Percentiles rank a stretch among this genome's conserved stretches.
These are phyloP conservation scores for Strongylocentrotus purpuratus DNA, from an alignment of 35 echinoderm and acorn worm species.

Conservation along the genomic window DNA sequence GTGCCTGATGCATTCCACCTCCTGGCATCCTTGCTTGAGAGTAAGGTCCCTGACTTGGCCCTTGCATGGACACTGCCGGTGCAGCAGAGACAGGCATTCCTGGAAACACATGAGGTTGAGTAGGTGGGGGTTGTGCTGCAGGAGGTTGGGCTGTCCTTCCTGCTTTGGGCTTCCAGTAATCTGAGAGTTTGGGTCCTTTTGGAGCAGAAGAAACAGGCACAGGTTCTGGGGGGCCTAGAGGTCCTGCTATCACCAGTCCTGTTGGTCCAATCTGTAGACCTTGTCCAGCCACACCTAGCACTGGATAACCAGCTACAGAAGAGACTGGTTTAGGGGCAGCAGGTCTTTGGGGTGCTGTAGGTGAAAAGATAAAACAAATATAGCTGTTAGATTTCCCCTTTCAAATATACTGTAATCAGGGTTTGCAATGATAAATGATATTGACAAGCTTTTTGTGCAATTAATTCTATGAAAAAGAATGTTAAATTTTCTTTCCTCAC, in stretches of 20 bases:
- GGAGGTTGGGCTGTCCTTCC: not conserved
- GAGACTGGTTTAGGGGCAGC: slow-evolving; percentile 68
- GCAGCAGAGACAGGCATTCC: not conserved
- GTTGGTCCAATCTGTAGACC: not conserved
- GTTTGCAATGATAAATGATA: not conserved
- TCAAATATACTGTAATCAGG: not conserved
- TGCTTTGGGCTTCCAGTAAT: slow-evolving; percentile 94
- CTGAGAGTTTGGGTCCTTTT: slow-evolving; percentile 80
- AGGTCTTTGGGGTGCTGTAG: slow-evolving; percentile 74
- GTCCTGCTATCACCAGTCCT: not conserved
- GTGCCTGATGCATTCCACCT: not conserved
- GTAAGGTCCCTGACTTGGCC: not conserved
- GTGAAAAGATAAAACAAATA: not conserved
- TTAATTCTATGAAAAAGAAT: not conserved
- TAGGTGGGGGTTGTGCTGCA: slow-evolving; percentile 12
- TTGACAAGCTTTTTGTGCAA: not conserved
- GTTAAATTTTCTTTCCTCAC: not conserved
- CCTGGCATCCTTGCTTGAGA: not conserved
- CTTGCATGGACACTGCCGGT: slow-evolving; percentile 42
- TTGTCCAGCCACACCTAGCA: not conserved
- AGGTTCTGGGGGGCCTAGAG: not conserved
- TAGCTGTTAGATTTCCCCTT: not conserved
- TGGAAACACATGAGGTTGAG: slow-evolving; percentile 16
- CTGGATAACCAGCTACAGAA: slow-evolving; percentile 40
- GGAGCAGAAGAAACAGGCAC: slow-evolving; percentile 49